Evolutionary conservation across 1,140 invertebrate species (phyloP).

Genomic region (Drosophila ananassae): DNA sequence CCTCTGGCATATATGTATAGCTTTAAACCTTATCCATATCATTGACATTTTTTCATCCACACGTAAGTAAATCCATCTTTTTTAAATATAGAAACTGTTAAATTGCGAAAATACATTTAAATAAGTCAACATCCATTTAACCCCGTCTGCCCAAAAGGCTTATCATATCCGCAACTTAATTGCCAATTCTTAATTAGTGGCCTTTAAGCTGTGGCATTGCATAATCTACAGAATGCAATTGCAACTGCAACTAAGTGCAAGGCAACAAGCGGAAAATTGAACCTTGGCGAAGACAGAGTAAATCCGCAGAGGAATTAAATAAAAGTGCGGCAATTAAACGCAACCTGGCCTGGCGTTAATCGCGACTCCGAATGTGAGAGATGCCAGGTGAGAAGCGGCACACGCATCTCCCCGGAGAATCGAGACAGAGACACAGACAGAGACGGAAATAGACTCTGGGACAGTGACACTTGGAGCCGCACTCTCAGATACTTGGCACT

Average conservation of each 20-base stretch:
- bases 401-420: slow-evolving; percentile 45
- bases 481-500: background rate
- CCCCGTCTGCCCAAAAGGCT: slow-evolving; percentile 23
- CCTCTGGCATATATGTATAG: too few relatives aligned
- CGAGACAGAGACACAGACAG: slow-evolving; percentile 7
- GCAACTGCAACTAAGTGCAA: slow-evolving; percentile 24
- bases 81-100: too few relatives aligned
- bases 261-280: slow-evolving; percentile 53
- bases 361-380: slow-evolving; percentile 39
- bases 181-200: slow-evolving; percentile 44
- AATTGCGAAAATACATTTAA: slow-evolving; percentile 3
- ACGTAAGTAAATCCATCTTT: too few relatives aligned
- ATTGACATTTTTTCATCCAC: too few relatives aligned
- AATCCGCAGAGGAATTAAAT: slow-evolving; percentile 66
- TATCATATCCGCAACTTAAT: slow-evolving; percentile 40
- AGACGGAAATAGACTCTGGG: slow-evolving; percentile 17
- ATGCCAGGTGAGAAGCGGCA: slow-evolving; percentile 41
- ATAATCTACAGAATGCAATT: slow-evolving; percentile 40
- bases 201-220: slow-evolving; percentile 42
- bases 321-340: slow-evolving; percentile 79
- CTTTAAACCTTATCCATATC: too few relatives aligned
- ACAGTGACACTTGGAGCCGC: slow-evolving; percentile 54
- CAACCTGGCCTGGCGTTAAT: slow-evolving; percentile 65
- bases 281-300: slow-evolving; percentile 35
- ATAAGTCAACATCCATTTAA: slow-evolving; percentile 34